Evolutionary conservation across 2,888 invertebrate genomes (phyloP), one percentile per base, ranked within the genome.

Genomic region (Polydrusus cervinus): DNA sequence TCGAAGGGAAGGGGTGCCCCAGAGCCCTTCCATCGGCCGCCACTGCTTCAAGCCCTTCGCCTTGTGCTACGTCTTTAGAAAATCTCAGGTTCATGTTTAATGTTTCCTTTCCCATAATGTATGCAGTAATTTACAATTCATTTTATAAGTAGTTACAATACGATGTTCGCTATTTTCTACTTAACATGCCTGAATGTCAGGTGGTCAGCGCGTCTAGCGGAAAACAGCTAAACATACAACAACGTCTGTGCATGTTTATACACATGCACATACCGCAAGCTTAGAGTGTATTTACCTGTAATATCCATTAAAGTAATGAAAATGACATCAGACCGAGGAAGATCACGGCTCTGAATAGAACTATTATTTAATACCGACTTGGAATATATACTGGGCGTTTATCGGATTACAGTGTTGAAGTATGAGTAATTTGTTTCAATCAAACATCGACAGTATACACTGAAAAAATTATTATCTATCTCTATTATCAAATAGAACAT

Each of bases 281-380:
- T 43, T 71, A 62, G 55, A 71, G 71, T 64, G 43, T 71, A 64
- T 71, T 71, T 71, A 71, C 71, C 71, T 71, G 53, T 55, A 53
- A 40, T 20, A 53, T 53, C 53, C 53, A 71, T 64, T 62, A 71
- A 40, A 71, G 30, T 40, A 71, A 64, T 64, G 62, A 71, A 71
- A 71, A 71, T 71, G 45, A 70, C 70, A 60, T 70, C 61, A 70
- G 61, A 40, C 49, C 34, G 38, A 18, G 30, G 49, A 70, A 70
- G 61, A 64, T 62, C 71, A 71, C 53, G 51, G 66, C 66, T 66
- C n/a, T 66, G 66, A 66, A 66, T 66, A 66, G 66, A 49, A 66
- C 53, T 66, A 53, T 66, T 66, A 66, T 53, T 66, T 51, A 66
- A 66, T 53, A 66, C 66, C 34, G 53, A 66, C 5, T 16, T 60